Conservation (phyloP, 2,888 invertebrate genomes). For the Flexamia atlantica region DNA sequence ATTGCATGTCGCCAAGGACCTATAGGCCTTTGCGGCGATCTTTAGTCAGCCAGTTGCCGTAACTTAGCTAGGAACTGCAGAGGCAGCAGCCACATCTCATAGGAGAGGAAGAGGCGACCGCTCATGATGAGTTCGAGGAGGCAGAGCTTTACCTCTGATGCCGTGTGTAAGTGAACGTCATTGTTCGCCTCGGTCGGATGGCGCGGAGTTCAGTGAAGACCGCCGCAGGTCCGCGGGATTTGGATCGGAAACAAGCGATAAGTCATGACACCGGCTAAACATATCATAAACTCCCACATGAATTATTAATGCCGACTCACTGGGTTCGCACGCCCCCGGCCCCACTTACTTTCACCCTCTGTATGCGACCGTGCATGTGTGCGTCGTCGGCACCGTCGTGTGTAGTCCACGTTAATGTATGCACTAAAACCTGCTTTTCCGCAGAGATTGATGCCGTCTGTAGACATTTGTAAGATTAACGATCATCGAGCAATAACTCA, state of each 20-base stretch:
- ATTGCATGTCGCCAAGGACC: too few species aligned
- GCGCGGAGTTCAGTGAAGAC: background rate
- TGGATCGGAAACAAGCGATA: constrained; percentile 16
- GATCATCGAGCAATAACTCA: constrained; percentile 27
- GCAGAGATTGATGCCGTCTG: constrained; percentile 13
- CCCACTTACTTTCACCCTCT: constrained; percentile 42
- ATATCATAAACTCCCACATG: constrained; percentile 36
- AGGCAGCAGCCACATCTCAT: too few species aligned
- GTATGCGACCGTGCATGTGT: constrained; percentile 31
- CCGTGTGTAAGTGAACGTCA: too few species aligned
- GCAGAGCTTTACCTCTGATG: too few species aligned
- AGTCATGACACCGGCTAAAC: constrained; percentile 20
- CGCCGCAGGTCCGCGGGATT: constrained; percentile 13
- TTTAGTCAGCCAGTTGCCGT: too few species aligned
- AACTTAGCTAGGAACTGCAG: too few species aligned
- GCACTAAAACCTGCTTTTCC: background rate
- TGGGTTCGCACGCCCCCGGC: constrained; percentile 46
- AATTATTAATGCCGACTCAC: constrained; percentile 37
- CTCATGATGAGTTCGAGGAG: too few species aligned
- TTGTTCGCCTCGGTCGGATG: background rate
- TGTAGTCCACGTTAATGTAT: constrained; percentile 10
- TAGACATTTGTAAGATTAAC: constrained; percentile 37
- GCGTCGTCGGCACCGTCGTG: background rate
- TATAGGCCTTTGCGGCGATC: too few species aligned
- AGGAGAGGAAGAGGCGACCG: too few species aligned